These are phyloP conservation scores for Drosophila melanosoma DNA, from an alignment of 2,888 invertebrate genomes.

Conservation along the genomic window DNA sequence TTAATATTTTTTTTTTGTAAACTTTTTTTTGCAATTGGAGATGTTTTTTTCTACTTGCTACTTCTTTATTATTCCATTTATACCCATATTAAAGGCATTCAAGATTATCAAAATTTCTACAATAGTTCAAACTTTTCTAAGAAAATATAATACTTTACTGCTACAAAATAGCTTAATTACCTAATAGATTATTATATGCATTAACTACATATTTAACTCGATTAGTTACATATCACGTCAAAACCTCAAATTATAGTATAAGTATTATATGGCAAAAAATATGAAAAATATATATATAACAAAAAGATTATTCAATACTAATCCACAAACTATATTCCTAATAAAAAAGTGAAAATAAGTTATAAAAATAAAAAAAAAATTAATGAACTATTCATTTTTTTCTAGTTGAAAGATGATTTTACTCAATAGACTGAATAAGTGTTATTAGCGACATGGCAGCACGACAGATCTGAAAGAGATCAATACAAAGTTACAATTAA, in stretches of 20 bases:
- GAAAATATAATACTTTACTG: background rate
- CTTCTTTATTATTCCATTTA: background rate
- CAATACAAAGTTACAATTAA: background rate
- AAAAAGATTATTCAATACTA: background rate
- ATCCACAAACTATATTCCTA: constrained; percentile 4
- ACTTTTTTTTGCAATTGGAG: too few species aligned
- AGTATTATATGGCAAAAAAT: background rate
- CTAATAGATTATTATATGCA: background rate
- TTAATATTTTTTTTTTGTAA: background rate
- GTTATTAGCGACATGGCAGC: constrained; percentile 80
- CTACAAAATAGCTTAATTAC: background rate
- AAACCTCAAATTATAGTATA: background rate
- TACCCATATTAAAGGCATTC: background rate
- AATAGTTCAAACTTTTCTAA: background rate
- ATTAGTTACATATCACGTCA: background rate
- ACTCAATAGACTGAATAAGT: constrained; percentile 80
- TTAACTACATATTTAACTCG: background rate
- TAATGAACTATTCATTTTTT: background rate
- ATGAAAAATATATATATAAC: background rate
- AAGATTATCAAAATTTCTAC: background rate
- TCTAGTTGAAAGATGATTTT: constrained; percentile 1
- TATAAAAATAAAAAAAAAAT: too few species aligned
- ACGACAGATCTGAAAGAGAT: constrained; percentile 68
- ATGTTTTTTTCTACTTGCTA: background rate
- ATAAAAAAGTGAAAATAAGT: constrained; percentile 10